Evolutionary conservation across 2,113 vertebrate genomes (phyloP).

Genomic region (Salminus brasiliensis): DNA sequence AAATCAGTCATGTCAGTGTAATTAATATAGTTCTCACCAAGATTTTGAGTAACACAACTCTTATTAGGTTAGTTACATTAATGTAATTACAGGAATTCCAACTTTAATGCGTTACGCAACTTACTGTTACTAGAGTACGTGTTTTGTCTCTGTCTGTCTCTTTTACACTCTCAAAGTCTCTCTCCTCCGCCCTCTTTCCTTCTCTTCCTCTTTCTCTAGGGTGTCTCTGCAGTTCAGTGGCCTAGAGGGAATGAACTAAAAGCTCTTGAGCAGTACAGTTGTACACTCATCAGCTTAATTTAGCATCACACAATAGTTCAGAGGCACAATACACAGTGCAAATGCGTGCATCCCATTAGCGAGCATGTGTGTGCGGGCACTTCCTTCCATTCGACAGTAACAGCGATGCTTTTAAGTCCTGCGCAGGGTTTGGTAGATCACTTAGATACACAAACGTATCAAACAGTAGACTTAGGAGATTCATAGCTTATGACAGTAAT

Average conservation of each 20-base stretch:
- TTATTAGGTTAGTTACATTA: too few species aligned
- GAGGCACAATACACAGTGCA: background rate
- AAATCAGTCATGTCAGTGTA: too few species aligned
- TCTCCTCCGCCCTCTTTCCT: background rate
- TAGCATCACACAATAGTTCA: conserved; percentile 2
- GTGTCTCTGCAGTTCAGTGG: background rate
- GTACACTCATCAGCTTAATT: background rate
- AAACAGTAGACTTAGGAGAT: background rate
- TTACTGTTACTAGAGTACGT: too few species aligned
- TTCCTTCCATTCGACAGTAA: conserved; percentile 15
- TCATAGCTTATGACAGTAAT: background rate
- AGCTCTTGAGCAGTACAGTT: background rate
- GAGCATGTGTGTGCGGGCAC: background rate
- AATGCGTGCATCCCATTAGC: conserved; percentile 14
- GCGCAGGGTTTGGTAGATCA: background rate
- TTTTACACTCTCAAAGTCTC: too few species aligned
- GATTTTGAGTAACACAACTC: too few species aligned
- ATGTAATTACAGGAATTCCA: background rate
- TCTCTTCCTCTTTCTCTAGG: background rate
- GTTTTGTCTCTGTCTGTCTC: too few species aligned
- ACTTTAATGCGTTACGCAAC: too few species aligned
- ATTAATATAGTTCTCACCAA: too few species aligned
- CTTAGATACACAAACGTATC: background rate
- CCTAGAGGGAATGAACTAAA: background rate
- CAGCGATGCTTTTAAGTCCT: background rate